Conservation (phyloP, 2,113 vertebrate genomes). For the Prolemur simus region DNA sequence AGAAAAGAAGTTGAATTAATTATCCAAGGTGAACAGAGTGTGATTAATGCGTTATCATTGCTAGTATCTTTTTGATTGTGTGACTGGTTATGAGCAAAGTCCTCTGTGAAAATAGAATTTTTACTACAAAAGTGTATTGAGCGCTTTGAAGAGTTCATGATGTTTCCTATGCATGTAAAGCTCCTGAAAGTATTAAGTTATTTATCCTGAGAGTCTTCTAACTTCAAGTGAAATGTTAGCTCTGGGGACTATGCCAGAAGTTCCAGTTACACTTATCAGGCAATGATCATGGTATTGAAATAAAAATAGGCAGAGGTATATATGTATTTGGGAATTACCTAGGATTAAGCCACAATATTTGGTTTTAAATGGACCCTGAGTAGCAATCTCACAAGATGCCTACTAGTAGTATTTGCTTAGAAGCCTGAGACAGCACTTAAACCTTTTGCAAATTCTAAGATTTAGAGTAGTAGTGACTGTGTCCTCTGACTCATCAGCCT, state of each 20-base stretch:
- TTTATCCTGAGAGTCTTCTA: neutral
- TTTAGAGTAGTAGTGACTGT: neutral
- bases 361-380: neutral
- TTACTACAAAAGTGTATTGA: neutral
- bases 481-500: neutral
- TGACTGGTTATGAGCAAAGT: neutral
- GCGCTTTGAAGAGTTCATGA: neutral
- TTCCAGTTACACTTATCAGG: neutral
- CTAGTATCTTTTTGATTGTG: neutral
- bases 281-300: neutral
- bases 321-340: neutral
- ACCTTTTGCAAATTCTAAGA: neutral
- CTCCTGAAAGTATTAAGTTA: no score
- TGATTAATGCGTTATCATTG: neutral
- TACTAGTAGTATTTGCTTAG: neutral
- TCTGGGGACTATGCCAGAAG: neutral
- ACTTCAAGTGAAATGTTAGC: neutral
- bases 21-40: conserved; percentile 78
- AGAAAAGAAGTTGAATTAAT: conserved; percentile 74
- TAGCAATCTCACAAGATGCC: neutral
- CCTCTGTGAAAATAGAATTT: neutral
- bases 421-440: neutral
- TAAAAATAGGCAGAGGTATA: neutral
- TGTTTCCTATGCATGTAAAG: neutral
- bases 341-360: neutral